Base-by-base conservation (phyloP, 1,140 invertebrate genomes). In the Gonioctena quinquepunctata region DNA sequence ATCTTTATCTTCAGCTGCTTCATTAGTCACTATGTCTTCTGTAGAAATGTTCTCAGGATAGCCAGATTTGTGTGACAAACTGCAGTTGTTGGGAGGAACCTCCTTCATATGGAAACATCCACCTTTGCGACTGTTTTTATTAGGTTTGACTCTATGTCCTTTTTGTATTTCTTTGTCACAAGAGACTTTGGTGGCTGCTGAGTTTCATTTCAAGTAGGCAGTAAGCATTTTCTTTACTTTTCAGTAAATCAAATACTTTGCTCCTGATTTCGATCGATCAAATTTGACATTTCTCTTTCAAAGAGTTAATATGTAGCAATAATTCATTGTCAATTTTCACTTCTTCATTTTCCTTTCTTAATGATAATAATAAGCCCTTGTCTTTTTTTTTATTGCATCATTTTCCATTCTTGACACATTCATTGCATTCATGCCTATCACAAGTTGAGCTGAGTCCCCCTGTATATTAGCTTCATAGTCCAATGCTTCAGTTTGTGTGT, bases 171-270 rank as follows among this genome's bases (percentile, higher is more conserved):
- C 16, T 52, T 52, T 52, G 50, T 52, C 21, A 52, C 11, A 13
- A 52, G 50, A 18, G 18, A 52, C 50, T 52, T 52, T 52, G 50
- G 50, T 52, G 50, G 50, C 16, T 52, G 3, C 8, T 52, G 21
- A 13, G 50, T 52, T 52, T 52, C 21, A 1, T 52, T 52, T 52
- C 16, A 19, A 19, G 50, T 52, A 7, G 50, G 18, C 50, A 52
- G 16, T 52, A 52, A 13, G 50, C 4, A 52, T 52, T 52, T 52
- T 52, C 50, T 52, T 52, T 52, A 52, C 50, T 52, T 52, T 52
- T 19, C 50, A 52, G 50, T 52, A 52, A 52, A 52, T 52, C 50
- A 52, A 13, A 52, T 52, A 52, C n/a, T n/a, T n/a, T n/a, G 7
- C 21, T 52, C 50, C 50, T 52, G 50, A 16, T 52, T 52, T 52